These are phyloP conservation scores for Trichopria drosophilae DNA, from an alignment of 2,888 invertebrate genomes.

Conservation along the genomic window DNA sequence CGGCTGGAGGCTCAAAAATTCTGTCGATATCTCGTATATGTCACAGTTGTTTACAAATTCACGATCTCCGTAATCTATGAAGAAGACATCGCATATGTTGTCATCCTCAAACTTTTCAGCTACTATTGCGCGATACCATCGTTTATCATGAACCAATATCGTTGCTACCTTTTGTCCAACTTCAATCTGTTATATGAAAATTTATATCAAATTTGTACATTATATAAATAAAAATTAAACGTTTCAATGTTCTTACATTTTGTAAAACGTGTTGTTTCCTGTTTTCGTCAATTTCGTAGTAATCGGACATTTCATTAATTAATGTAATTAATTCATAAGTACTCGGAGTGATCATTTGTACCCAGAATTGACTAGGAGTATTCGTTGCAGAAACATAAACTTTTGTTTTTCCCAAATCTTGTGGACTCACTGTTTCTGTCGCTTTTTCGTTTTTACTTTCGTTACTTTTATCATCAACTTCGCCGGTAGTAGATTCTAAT, in stretches of 20 bases:
- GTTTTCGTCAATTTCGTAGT: constrained; percentile 71
- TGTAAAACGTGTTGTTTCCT: constrained; percentile 62
- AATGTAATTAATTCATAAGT: constrained; percentile 78
- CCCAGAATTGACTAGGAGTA: constrained; percentile 80
- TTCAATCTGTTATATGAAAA: constrained; percentile 57
- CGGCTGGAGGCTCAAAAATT: constrained; percentile 72
- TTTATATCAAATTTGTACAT: not conserved
- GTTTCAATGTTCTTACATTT: constrained; percentile 45
- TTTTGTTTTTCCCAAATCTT: constrained; percentile 69
- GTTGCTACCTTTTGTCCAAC: constrained; percentile 85
- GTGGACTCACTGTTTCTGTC: constrained; percentile 34
- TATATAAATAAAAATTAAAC: constrained; percentile 12
- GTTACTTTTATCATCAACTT: constrained; percentile 5
- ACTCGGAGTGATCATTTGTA: constrained; percentile 78
- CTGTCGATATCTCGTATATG: constrained; percentile 74
- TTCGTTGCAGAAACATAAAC: constrained; percentile 86
- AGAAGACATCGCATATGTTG: constrained; percentile 72
- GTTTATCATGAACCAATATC: constrained; percentile 76
- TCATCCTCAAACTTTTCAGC: constrained; percentile 66
- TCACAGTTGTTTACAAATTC: constrained; percentile 69
- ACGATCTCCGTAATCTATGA: constrained; percentile 86
- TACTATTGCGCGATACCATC: constrained; percentile 81
- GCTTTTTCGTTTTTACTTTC: not conserved
- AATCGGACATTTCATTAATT: constrained; percentile 80
- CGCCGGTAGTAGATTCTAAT: constrained; percentile 28